Conservation (phyloP, 1,140 invertebrate genomes). For the Lutraria rhynchaena region DNA sequence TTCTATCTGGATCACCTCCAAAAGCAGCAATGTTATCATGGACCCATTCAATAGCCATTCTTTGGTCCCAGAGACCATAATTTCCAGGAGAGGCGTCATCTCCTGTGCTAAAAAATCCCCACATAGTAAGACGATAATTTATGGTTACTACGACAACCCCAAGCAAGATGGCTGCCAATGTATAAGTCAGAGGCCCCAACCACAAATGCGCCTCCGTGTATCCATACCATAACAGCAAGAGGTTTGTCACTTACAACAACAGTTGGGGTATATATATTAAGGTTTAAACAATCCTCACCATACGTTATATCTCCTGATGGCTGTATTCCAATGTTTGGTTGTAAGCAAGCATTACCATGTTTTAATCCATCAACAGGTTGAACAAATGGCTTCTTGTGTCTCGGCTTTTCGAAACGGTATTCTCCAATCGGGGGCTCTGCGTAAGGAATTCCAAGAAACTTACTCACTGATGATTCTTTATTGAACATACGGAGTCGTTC, state of each 20-base stretch:
- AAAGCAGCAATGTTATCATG: conserved; percentile 88
- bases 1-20: conserved; percentile 87
- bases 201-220: conserved; percentile 97
- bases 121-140: conserved; percentile 90
- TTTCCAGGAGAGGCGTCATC: conserved; percentile 74
- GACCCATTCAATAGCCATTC: conserved; percentile 88
- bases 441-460: conserved; percentile 87
- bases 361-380: conserved; percentile 67
- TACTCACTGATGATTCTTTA: background rate
- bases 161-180: conserved; percentile 90
- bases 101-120: conserved; percentile 87
- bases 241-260: conserved; percentile 67
- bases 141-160: conserved; percentile 91
- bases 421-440: conserved; percentile 94
- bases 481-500: conserved; percentile 9
- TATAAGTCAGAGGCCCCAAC: conserved; percentile 94
- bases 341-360: conserved; percentile 84
- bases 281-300: conserved; percentile 97
- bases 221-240: conserved; percentile 94
- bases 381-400: conserved; percentile 83
- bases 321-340: conserved; percentile 54
- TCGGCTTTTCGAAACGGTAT: conserved; percentile 93
- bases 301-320: conserved; percentile 82
- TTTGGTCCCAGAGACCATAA: conserved; percentile 85
- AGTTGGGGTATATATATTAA: conserved; percentile 91